Base-by-base conservation (phyloP, 2,888 invertebrate species). In the Drosophila quinaria region DNA sequence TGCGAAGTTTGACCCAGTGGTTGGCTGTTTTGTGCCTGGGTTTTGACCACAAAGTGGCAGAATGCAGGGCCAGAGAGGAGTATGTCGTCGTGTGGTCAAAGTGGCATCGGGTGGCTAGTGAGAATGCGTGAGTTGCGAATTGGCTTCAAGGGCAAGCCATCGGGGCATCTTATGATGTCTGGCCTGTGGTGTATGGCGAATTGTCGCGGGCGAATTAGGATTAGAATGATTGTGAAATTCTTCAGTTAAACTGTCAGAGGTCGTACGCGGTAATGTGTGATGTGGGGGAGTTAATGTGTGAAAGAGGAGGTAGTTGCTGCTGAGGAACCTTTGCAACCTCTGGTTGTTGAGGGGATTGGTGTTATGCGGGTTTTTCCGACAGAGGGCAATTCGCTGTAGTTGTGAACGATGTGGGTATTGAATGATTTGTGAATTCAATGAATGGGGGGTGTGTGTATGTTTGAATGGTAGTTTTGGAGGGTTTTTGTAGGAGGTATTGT, bases 61-160 rank as follows among this genome's bases (percentile, higher is more conserved):
- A 61, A 4, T 61, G 51, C 35, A 44, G 19, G 35, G 42, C 56
- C 37, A 54, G 33, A 10, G 31, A 63, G 4, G 66, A 65, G 33
- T 65, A 1, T 65, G 61, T 17, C 54, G 49, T 29, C 49, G 66
- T 61, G 61, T 11, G 49, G 61, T 2, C 52, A 66, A 13, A 6
- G 65, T 59, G 59, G 1, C 52, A 65, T n/a, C 39, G 59, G 0
- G n/a, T 31, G 0, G 29, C 35, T 17, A 35, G n/a, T 59, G 59
- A 37, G 3, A 65, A 59, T 46, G 41, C 46, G 4, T 59, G 1
- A 46, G 8, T 1, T 65, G 65, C 22, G 51, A 65, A 65, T 3
- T 59, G 33, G 31, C 0, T 52, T 65, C 5, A 65, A 59, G 39
- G 59, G 51, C 5, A 42, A 6, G 31, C 59, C 65, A 8, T 59